These are phyloP conservation scores for Ecdyonurus torrentis DNA, from an alignment of 2,888 invertebrate genomes.

Conservation along the genomic window DNA sequence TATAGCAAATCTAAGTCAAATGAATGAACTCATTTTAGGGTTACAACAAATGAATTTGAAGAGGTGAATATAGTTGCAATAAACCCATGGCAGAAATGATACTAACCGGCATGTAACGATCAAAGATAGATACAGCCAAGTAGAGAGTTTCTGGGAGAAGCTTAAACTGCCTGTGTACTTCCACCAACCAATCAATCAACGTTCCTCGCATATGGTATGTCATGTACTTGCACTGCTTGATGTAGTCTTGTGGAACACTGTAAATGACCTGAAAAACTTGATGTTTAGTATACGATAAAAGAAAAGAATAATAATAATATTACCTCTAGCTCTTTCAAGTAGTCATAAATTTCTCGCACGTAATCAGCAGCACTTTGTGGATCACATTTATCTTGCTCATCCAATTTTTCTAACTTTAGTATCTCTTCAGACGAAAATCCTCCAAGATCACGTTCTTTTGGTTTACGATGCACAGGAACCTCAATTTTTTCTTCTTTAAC, in stretches of 20 bases:
- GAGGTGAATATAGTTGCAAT: too few species aligned
- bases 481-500: too few species aligned
- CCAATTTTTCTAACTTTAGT: constrained; percentile 24
- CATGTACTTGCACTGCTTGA: constrained; percentile 46
- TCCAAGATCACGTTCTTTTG: neutral
- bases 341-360: constrained; percentile 75
- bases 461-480: too few species aligned
- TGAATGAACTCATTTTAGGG: too few species aligned
- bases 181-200: constrained; percentile 86
- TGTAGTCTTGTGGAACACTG: constrained; percentile 43
- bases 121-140: constrained; percentile 71
- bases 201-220: constrained; percentile 76
- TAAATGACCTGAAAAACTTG: constrained; percentile 37
- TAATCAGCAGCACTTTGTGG: constrained; percentile 69
- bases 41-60: too few species aligned
- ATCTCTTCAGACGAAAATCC: neutral
- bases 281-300: constrained; percentile 7
- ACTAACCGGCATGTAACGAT: constrained; percentile 67
- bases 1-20: too few species aligned
- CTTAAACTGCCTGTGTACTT: constrained; percentile 75
- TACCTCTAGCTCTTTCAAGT: constrained; percentile 58
- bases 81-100: too few species aligned
- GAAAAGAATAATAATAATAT: too few species aligned
- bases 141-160: constrained; percentile 79
- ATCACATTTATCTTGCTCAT: constrained; percentile 62